Evolutionary conservation across 2,888 invertebrate genomes (phyloP).

Genomic region (Ectemnius cavifrons): DNA sequence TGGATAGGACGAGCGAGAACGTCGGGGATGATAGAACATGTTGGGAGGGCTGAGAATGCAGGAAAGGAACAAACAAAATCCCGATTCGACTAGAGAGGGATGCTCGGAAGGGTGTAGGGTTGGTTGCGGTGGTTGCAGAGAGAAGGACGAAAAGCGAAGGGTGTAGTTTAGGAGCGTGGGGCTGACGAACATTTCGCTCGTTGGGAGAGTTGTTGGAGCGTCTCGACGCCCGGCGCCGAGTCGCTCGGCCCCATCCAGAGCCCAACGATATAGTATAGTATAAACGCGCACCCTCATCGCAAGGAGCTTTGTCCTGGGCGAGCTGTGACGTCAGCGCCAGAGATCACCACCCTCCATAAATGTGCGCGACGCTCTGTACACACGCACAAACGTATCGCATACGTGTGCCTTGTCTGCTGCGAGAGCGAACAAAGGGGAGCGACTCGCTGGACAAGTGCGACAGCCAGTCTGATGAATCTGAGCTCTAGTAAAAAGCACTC

Average conservation of each 20-base stretch:
- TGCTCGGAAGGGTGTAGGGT: background rate
- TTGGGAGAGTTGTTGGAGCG: conserved; percentile 48
- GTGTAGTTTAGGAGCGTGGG: conserved; percentile 6
- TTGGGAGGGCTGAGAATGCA: conserved; percentile 3
- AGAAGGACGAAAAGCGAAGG: background rate
- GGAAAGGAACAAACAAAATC: background rate
- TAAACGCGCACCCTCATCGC: conserved; percentile 46
- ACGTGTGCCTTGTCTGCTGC: no score
- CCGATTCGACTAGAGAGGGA: background rate
- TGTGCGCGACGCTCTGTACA: conserved; percentile 3
- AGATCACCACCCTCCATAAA: conserved; percentile 44
- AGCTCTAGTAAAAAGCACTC: no score
- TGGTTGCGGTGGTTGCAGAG: conserved; percentile 1
- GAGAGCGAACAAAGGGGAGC: no score
- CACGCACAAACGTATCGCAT: no score
- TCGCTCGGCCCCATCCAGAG: conserved; percentile 16
- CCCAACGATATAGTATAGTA: conserved; percentile 13
- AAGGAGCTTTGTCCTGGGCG: conserved; percentile 51
- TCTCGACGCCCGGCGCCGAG: conserved; percentile 53
- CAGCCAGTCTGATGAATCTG: no score
- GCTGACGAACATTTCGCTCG: conserved; percentile 39
- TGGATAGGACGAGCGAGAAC: background rate
- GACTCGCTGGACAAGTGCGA: no score
- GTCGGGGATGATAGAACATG: no score
- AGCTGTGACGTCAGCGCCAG: conserved; percentile 52